Evolutionary conservation across 2,113 vertebrate genomes (phyloP).

Genomic region (Lanius ludovicianus): DNA sequence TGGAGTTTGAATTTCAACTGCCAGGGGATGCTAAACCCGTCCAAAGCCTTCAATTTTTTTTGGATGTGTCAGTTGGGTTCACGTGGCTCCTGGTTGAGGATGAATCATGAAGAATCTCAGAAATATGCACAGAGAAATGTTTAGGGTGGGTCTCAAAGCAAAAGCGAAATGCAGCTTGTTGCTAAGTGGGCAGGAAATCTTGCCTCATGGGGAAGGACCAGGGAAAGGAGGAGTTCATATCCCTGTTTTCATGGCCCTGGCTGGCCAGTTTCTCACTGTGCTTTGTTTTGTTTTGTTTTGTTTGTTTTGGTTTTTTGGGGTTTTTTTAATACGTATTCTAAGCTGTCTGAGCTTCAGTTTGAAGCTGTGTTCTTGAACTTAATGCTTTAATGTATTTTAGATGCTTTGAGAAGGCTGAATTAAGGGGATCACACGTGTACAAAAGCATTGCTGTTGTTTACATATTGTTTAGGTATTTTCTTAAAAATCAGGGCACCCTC

Average conservation of each 20-base stretch:
- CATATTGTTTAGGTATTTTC: not conserved
- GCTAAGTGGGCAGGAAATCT: not conserved
- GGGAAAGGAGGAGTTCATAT: not conserved
- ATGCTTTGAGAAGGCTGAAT: not conserved
- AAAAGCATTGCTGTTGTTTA: not conserved
- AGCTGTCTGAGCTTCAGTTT: not conserved
- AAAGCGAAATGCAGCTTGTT: not conserved
- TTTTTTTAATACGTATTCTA: not conserved
- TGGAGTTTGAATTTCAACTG: not conserved
- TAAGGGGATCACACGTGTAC: not conserved
- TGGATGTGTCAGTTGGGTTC: not conserved
- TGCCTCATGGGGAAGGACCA: not conserved
- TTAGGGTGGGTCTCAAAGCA: constrained; percentile 29
- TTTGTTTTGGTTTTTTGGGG: no score
- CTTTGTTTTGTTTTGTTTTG: not conserved
- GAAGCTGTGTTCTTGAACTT: not conserved
- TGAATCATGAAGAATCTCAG: constrained; percentile 32
- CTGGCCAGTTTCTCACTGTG: not conserved
- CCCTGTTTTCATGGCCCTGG: not conserved
- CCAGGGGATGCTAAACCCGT: not conserved
- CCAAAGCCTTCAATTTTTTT: not conserved
- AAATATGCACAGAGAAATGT: constrained; percentile 21
- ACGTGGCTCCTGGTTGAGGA: not conserved
- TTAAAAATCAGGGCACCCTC: constrained; percentile 21
- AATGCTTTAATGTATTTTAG: not conserved